Evolutionary conservation across 2,888 invertebrate species (phyloP).

Genomic region (Drosophila prostipennis): DNA sequence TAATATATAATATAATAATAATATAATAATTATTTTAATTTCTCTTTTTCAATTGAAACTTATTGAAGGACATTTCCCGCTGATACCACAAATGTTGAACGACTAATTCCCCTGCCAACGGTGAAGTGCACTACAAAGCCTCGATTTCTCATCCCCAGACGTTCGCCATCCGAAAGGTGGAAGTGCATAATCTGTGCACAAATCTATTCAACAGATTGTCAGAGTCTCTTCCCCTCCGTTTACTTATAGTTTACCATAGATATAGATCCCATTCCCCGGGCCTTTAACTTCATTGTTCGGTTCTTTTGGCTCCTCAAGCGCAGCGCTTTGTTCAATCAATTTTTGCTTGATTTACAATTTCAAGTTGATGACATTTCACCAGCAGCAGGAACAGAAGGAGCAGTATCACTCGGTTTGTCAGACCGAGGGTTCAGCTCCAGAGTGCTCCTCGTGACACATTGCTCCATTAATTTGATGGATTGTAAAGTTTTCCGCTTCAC

Average conservation of each 20-base stretch:
- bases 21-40: too few species aligned
- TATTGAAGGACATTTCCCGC: neutral
- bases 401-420: slow-evolving; percentile 38
- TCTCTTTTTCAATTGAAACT: neutral
- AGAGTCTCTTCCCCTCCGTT: slow-evolving; percentile 11
- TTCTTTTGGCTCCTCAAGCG: slow-evolving; percentile 36
- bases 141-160: slow-evolving; percentile 11
- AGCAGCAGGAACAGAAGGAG: slow-evolving; percentile 26
- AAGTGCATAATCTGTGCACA: slow-evolving; percentile 41
- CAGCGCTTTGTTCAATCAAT: slow-evolving; percentile 68
- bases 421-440: slow-evolving; percentile 13
- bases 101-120: slow-evolving; percentile 21
- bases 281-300: slow-evolving; percentile 35
- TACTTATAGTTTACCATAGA: neutral
- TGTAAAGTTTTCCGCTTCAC: slow-evolving; percentile 78
- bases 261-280: slow-evolving; percentile 7
- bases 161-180: slow-evolving; percentile 6
- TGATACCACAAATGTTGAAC: neutral
- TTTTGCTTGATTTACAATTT: slow-evolving; percentile 70
- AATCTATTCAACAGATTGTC: slow-evolving; percentile 52
- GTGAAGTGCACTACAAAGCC: neutral
- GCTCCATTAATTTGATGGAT: slow-evolving; percentile 80
- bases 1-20: too few species aligned
- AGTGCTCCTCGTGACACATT: slow-evolving; percentile 71
- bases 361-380: slow-evolving; percentile 68